Base-by-base conservation (phyloP, 2,797 vertebrate genomes). In the Emys orbicularis region DNA sequence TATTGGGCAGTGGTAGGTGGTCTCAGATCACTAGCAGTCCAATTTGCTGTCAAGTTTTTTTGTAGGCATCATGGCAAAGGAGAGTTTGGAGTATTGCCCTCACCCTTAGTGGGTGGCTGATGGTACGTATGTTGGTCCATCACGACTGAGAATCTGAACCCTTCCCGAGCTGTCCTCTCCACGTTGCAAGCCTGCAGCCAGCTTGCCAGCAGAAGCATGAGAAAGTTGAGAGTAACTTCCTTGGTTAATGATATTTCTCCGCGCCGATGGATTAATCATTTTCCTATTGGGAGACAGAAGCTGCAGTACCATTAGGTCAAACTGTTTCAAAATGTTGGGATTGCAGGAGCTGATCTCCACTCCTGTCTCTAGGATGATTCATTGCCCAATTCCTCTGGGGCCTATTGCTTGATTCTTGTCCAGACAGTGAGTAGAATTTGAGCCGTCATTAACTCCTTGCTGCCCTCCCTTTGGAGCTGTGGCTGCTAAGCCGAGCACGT, bases 361-460 rank as follows among this genome's bases (percentile, higher is more conserved):
- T 77, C 4, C 76, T 82, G 57, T 83, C 79, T 59, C 77, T 0
- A 1, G 52, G 37, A 34, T 90, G 93, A 88, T 86, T 91, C 87
- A 84, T 84, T 90, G 82, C 79, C 93, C 92, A 37, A 79, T 87
- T 83, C 77, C 88, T 94, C 72, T 83, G 74, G 68, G 87, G 79
- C 72, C n/a, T 16, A n/a, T 54, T 92, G 90, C 91, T 94, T 83
- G 61, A 83, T 61, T 84, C 79, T 87, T 79, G 52, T 95, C 89
- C 53, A 2, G 3, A 13, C 90, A 86, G 86, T 74, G 87, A 88
- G 59, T 4, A 59, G 6, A 86, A 37, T 18, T 80, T 50, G 12
- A 0, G 0, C 8, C 68, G 77, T 29, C 0, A 0, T 97, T 97
- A 97, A 93, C 93, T 81, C 85, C 37, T 91, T 89, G 90, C 81